Base-by-base conservation (phyloP, 2,113 vertebrate species). In the Muntiacus muntjak region DNA sequence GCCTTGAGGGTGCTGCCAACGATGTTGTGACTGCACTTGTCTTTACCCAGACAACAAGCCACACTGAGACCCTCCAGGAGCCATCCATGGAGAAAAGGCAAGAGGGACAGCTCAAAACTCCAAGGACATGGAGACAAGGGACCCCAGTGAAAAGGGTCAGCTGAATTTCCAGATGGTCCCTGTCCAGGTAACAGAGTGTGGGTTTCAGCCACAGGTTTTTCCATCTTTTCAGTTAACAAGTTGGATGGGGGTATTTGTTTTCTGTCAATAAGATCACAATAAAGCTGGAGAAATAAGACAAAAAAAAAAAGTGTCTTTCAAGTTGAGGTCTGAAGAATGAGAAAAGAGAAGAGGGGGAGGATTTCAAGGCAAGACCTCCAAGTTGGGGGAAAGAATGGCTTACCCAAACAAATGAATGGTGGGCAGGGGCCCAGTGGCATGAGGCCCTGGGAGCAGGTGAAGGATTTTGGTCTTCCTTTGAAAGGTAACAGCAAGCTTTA, bases 1-100 rank as follows among this genome's bases (percentile, higher is more conserved):
- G n/a, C 64, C 11, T 15, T 0, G 1, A 4, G 40, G 64, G 36
- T 21, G 1, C 36, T 0, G 3, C 50, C 45, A 30, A 30, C 0
- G 1, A 8, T 3, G n/a, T 17, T 5, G 13, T 14, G n/a, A 40
- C 16, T 33, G 55, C 60, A 5, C 16, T 71, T 26, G 55, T 5
- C 84, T 19, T 28, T 33, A 40, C 43, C 58, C 1, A 4, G 43
- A 74, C 2, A 3, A 25, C 14, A 60, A 76, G 25, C 43, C 17
- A 40, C 36, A 36, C 54, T 10, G 62, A 89, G 26, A 33, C 9
- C 43, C 6, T 14, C 13, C 17, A 6, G 45, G 7, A 52, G 52
- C 43, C 47, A 16, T 43, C 28, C 7, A 4, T 4, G 3, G 40
- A 13, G 40, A 74, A 81, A 43, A 40, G 62, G 82, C 50, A 87